Percentiles rank a stretch among this genome's conserved stretches.
phyloP scores from a whole-genome alignment of 2,888 invertebrate genomes.

The Noctua janthina region DNA sequence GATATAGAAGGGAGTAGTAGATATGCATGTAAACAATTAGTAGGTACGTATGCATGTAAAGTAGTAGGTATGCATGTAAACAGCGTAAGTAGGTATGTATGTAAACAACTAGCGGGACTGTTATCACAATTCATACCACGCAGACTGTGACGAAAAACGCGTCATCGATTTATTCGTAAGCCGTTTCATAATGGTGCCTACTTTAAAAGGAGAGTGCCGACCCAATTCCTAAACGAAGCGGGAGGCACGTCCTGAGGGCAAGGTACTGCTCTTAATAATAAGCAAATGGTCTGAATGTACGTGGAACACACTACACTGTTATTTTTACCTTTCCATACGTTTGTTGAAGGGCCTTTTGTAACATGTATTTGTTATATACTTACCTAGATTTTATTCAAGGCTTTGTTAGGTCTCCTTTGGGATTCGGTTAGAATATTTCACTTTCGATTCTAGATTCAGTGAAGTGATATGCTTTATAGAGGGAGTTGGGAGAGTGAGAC shows the following conservation, averaged over 20 bases:
- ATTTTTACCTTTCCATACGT: slow-evolving; percentile 53
- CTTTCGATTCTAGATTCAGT: slow-evolving; percentile 18
- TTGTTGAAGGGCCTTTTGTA: slow-evolving; percentile 14
- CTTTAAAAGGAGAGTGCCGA: slow-evolving; percentile 76
- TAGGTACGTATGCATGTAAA: too few species aligned
- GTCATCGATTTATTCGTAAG: slow-evolving; percentile 76
- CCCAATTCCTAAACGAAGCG: slow-evolving; percentile 82
- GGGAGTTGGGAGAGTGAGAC: slow-evolving; percentile 7
- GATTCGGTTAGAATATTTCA: slow-evolving; percentile 22
- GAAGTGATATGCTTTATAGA: slow-evolving; percentile 2
- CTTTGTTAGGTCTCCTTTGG: slow-evolving; percentile 36
- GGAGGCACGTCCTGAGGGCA: slow-evolving; percentile 82
- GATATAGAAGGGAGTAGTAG: too few species aligned
- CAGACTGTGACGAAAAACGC: slow-evolving; percentile 64
- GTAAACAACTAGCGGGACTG: neutral
- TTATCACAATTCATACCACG: slow-evolving; percentile 16
- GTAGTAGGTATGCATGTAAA: too few species aligned
- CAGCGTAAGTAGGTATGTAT: too few species aligned
- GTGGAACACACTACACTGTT: slow-evolving; percentile 58
- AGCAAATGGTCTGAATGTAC: slow-evolving; percentile 75
- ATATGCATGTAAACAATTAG: too few species aligned
- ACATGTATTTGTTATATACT: slow-evolving; percentile 25
- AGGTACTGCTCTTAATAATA: slow-evolving; percentile 75
- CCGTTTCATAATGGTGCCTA: slow-evolving; percentile 76
- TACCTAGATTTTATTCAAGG: slow-evolving; percentile 28